Conservation (phyloP, 30 jellyfish, hydroid and myxozoan genomes). For the Euphysa ruthae region DNA sequence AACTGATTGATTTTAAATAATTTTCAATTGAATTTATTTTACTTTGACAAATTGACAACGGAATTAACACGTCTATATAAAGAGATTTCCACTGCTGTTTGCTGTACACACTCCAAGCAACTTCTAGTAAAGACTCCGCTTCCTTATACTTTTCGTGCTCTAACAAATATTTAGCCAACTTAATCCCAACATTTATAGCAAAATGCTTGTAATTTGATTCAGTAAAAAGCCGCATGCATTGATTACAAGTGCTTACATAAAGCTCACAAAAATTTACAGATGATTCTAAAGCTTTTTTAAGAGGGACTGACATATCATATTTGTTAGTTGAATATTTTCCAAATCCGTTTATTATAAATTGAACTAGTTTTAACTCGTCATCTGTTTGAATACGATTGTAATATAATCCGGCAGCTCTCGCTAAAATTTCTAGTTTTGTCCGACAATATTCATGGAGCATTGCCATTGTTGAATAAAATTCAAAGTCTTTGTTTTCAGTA, state of each 20-base stretch:
- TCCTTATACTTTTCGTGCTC: slow-evolving; percentile 29
- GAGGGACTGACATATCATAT: slow-evolving; percentile 12
- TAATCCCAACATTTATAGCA: slow-evolving; percentile 49
- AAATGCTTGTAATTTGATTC: slow-evolving; percentile 40
- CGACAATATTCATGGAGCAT: slow-evolving; percentile 54
- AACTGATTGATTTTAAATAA: slow-evolving; percentile 56
- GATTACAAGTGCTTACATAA: slow-evolving; percentile 36
- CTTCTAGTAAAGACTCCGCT: slow-evolving; percentile 48
- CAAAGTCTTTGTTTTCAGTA: slow-evolving; percentile 32
- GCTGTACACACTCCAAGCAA: slow-evolving; percentile 44
- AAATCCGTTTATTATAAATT: slow-evolving; percentile 18
- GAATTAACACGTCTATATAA: slow-evolving; percentile 63
- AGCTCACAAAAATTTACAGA: slow-evolving; percentile 37
- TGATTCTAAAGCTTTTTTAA: slow-evolving; percentile 40
- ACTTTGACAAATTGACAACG: slow-evolving; percentile 61
- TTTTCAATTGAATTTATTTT: slow-evolving; percentile 26
- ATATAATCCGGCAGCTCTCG: slow-evolving; percentile 37
- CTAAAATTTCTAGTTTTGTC: slow-evolving; percentile 38
- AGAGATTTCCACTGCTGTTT: slow-evolving; percentile 54
- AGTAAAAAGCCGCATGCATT: slow-evolving; percentile 13
- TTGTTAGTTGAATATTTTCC: slow-evolving; percentile 24
- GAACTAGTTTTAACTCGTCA: not conserved
- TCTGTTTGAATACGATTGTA: slow-evolving; percentile 50
- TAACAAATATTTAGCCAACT: slow-evolving; percentile 56
- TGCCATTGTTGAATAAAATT: slow-evolving; percentile 43